Evolutionary conservation across 2,797 vertebrate genomes (phyloP).

Genomic region (Crenichthys baileyi): DNA sequence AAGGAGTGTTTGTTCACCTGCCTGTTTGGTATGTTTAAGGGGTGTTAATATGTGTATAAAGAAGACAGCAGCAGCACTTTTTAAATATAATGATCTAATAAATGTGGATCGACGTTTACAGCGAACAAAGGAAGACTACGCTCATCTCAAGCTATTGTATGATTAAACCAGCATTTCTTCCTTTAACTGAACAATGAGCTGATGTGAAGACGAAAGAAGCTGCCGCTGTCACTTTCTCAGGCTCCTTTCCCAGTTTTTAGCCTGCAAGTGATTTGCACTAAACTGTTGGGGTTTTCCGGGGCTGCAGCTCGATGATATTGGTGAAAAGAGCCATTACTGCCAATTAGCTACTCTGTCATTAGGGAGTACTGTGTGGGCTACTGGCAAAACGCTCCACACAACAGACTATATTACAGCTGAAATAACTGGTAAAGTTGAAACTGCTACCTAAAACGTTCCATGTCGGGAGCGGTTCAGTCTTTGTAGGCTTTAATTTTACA

Average conservation of each 20-base stretch:
- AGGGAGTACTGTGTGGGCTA: conserved; percentile 72
- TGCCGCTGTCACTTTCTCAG: conserved; percentile 12
- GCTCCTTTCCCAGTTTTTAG: conserved; percentile 24
- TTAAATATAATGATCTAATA: conserved; percentile 44
- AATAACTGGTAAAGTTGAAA: conserved; percentile 57
- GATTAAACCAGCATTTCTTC: background rate
- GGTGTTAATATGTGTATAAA: conserved; percentile 51
- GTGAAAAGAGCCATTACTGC: conserved; percentile 76
- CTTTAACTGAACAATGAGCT: conserved; percentile 8
- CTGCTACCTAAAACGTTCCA: conserved; percentile 57
- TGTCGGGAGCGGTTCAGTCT: conserved; percentile 21
- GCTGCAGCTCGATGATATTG: conserved; percentile 68
- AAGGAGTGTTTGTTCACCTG: conserved; percentile 63
- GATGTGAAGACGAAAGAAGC: conserved; percentile 4
- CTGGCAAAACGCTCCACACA: conserved; percentile 62
- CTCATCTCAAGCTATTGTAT: conserved; percentile 1
- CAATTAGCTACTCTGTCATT: conserved; percentile 79
- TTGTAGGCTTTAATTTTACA: conserved; percentile 39
- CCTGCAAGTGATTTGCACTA: conserved; percentile 57
- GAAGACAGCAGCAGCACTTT: conserved; percentile 33
- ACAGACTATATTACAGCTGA: conserved; percentile 57
- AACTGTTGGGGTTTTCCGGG: conserved; percentile 72
- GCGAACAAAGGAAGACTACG: conserved; percentile 33
- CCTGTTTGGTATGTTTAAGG: conserved; percentile 54
- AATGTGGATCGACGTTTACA: conserved; percentile 20